A percentile compares a stretch with the other conserved stretches of the same genome.
Conservation (phyloP, 2,113 vertebrate genomes). For the Pseudopodoces humilis region DNA sequence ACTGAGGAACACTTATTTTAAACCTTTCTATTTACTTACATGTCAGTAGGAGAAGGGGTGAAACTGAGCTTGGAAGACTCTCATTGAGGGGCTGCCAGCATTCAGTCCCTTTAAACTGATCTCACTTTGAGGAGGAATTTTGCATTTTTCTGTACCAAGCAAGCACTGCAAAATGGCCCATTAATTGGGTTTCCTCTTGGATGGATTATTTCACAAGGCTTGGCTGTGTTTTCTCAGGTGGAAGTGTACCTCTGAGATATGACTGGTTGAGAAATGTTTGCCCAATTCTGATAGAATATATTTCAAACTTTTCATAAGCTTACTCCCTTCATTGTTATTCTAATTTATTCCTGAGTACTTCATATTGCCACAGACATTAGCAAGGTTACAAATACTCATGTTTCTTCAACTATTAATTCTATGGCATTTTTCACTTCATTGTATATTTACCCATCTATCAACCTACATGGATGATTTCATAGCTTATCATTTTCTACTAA, state of each 20-base stretch:
- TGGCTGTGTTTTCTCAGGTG: not conserved
- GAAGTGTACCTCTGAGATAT: not conserved
- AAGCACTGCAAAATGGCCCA: not conserved
- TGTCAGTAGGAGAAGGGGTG: not conserved
- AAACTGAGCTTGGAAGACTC: not conserved
- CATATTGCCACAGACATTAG: conserved; percentile 18
- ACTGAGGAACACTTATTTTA: not conserved
- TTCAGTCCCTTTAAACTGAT: not conserved
- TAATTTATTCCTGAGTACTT: conserved; percentile 26
- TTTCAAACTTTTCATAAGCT: not conserved
- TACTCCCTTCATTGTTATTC: not conserved
- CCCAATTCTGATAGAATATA: not conserved
- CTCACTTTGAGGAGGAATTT: not conserved
- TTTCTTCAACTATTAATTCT: conserved; percentile 20
- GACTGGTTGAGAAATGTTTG: not conserved
- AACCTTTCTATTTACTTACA: not conserved
- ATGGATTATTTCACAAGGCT: not conserved
- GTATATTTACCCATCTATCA: not conserved
- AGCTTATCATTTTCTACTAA: conserved; percentile 37
- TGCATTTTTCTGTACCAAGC: not conserved
- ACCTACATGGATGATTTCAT: conserved; percentile 42
- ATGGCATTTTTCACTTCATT: conserved; percentile 30
- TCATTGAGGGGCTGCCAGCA: not conserved
- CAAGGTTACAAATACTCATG: conserved; percentile 3
- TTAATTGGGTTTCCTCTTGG: not conserved